Base-by-base conservation (phyloP, 2,797 vertebrate species). In the Macropodus opercularis region DNA sequence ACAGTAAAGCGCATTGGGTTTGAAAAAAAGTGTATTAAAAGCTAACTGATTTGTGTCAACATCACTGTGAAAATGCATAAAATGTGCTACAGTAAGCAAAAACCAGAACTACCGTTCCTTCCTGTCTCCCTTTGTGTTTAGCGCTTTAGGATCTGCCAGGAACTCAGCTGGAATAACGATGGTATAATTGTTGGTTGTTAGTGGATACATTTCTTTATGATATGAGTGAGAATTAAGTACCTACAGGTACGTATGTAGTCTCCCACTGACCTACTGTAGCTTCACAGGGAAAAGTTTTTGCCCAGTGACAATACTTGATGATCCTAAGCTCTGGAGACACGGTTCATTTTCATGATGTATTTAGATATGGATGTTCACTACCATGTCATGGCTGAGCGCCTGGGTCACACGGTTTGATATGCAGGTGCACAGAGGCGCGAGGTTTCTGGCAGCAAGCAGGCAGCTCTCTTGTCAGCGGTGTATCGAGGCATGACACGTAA, bases 331-430 rank as follows among this genome's bases (percentile, higher is more conserved):
- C 17, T 41, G 35, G 36, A 48, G 63, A 76, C 47, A 54, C 17
- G 17, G 32, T 56, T 70, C 36, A 72, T 80, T 54, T 62, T 75
- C 44, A 39, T 38, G 36, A 40, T 51, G 55, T 69, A 66, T 75
- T 81, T 84, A 52, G 63, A 43, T 69, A 19, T 63, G 63, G 54
- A 72, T 71, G 80, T 72, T 80, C 62, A 79, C 75, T 62, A 56
- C 66, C 42, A 19, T 82, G 78, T 81, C 69, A 78, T 44, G 51
- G 69, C 77, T 85, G 70, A 83, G 70, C 59, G 72, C 42, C 55
- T 70, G 52, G 81, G 84, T 85, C 85, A 83, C 71, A 71, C 76
- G 56, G 73, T 87, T 89, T 87, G 81, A 89, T 80, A 84, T 85
- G 84, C 85, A 89, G 87, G 87, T 88, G 84, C 87, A 85, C 78